A percentile compares a stretch with the other conserved stretches of the same genome.
Evolutionary conservation across 2,888 invertebrate species (phyloP).

Genomic region (Macropis europaea): DNA sequence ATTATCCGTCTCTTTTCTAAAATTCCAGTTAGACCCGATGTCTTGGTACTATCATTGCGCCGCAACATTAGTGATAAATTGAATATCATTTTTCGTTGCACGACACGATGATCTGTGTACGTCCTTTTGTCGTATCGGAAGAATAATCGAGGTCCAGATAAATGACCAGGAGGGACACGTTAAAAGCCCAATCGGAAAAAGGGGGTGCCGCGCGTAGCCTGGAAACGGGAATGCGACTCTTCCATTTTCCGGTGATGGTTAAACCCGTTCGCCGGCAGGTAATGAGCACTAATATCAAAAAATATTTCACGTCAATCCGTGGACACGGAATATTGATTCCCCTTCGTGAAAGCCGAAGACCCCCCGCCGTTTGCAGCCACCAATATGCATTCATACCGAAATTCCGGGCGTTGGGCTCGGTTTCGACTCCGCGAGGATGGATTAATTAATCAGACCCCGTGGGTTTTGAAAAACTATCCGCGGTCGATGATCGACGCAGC

Average conservation of each 20-base stretch:
- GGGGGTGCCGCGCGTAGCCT: conserved; percentile 11
- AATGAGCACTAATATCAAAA: conserved; percentile 72
- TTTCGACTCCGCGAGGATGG: conserved; percentile 67
- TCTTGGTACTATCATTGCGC: not conserved
- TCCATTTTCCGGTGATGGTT: conserved; percentile 47
- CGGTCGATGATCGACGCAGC: conserved; percentile 53
- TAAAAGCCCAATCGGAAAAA: conserved; percentile 28
- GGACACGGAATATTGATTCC: conserved; percentile 70
- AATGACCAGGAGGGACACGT: conserved; percentile 41
- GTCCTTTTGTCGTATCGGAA: conserved; percentile 8
- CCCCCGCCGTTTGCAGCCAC: conserved; percentile 46
- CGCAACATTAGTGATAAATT: not conserved
- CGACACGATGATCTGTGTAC: not conserved
- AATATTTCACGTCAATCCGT: conserved; percentile 74
- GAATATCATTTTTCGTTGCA: not conserved
- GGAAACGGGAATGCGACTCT: conserved; percentile 31
- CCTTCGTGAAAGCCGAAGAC: conserved; percentile 55
- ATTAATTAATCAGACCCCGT: conserved; percentile 71
- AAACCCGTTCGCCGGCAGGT: conserved; percentile 56
- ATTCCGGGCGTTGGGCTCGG: conserved; percentile 64
- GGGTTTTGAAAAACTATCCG: conserved; percentile 63
- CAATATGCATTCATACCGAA: conserved; percentile 70
- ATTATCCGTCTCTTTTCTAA: no score
- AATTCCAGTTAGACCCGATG: no score
- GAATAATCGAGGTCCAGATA: conserved; percentile 43